Conservation (phyloP, 2,797 vertebrate genomes). For the Bryconaethiops microstoma region DNA sequence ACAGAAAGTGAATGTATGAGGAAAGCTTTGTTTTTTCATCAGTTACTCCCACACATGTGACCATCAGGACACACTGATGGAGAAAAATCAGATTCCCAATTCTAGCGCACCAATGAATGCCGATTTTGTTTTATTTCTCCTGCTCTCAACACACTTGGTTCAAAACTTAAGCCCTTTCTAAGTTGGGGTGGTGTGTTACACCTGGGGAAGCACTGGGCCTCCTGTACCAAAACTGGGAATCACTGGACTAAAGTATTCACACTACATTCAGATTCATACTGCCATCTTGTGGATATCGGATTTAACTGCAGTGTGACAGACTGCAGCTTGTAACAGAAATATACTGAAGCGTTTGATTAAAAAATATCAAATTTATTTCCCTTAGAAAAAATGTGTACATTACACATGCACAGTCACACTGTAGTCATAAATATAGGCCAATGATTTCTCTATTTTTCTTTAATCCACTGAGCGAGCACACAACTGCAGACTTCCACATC, state of each 20-base stretch:
- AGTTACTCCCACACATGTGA: too few relatives aligned
- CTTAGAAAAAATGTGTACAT: constrained; percentile 82
- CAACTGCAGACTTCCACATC: constrained; percentile 77
- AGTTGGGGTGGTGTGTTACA: not conserved
- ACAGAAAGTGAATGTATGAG: too few relatives aligned
- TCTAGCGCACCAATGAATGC: too few relatives aligned
- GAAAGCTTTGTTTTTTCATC: too few relatives aligned
- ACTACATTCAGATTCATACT: constrained; percentile 62
- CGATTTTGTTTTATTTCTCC: too few relatives aligned
- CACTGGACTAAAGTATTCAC: not conserved
- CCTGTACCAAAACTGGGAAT: not conserved
- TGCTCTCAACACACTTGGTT: not conserved
- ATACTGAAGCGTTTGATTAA: constrained; percentile 27
- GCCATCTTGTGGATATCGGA: constrained; percentile 64
- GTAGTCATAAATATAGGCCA: constrained; percentile 83
- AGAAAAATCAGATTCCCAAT: too few relatives aligned
- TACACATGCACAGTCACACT: constrained; percentile 91
- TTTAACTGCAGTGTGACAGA: not conserved
- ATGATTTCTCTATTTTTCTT: constrained; percentile 72
- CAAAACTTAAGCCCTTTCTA: not conserved
- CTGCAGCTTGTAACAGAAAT: constrained; percentile 7
- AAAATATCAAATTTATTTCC: constrained; percentile 98
- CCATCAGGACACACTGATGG: too few relatives aligned
- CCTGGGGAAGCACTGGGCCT: too few relatives aligned
- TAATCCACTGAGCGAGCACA: constrained; percentile 86